Base-by-base conservation (phyloP, 1,140 invertebrate genomes). In the Drosophila athabasca region DNA sequence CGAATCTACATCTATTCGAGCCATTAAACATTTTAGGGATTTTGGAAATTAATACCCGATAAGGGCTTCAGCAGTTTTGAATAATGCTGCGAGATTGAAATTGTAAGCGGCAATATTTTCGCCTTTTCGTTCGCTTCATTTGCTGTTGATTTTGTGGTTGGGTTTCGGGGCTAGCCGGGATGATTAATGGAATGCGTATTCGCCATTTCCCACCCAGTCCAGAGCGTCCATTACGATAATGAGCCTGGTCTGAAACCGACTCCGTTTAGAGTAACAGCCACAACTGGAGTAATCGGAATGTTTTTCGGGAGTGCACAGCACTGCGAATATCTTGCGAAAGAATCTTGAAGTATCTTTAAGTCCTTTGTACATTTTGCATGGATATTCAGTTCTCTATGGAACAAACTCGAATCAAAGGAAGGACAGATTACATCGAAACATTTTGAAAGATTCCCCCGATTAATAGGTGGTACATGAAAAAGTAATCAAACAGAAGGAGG, bases 21-120 rank as follows among this genome's bases (percentile, higher is more conserved):
- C 19, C 51, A 45, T 39, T 62, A 55, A 73, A 59, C 66, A 69
- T 69, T 69, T 69, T 49, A 52, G 31, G 67, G 67, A 61, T 60
- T 74, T 66, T 74, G 43, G 52, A 74, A 74, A 74, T 74, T 74
- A 74, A 74, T 74, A 66, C 73, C 49, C 71, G 71, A 74, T 75
- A 75, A 75, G 49, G 72, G 62, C 54, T 75, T 53, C 50, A 55
- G 44, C 31, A 31, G 31, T 39, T 75, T 67, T 75, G 72, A 75
- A 75, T 76, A 75, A 75, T 75, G 62, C 62, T 73, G 53, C 59
- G 55, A 50, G 61, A 76, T 67, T 75, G 72, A 75, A 75, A 75
- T 75, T 75, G 75, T 75, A 75, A 75, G 72, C 71, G 62, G 55
- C 72, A 75, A 67, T 75, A 75, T 67, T 75, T 75, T 72, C 62